These are phyloP conservation scores for Sinocyclocheilus maitianheensis DNA, from an alignment of 2,113 vertebrate genomes.

Conservation along the genomic window DNA sequence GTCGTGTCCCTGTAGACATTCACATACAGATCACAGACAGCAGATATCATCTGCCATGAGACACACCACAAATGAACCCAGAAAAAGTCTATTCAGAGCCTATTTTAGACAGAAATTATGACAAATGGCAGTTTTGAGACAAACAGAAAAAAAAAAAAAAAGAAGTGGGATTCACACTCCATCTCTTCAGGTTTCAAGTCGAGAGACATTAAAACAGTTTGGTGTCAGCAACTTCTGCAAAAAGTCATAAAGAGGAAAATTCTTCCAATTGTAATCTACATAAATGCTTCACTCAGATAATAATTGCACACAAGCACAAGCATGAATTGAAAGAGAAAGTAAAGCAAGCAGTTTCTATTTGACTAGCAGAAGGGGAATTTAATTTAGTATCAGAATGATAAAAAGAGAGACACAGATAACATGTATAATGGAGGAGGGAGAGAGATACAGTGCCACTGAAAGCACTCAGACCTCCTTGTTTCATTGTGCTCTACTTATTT, in stretches of 20 bases:
- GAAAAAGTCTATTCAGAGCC: neutral
- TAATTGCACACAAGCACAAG: neutral
- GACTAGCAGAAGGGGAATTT: neutral
- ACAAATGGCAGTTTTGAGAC: neutral
- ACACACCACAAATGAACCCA: neutral
- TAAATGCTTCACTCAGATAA: neutral
- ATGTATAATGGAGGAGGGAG: neutral
- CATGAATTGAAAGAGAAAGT: neutral
- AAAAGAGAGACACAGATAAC: neutral
- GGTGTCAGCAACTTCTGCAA: neutral
- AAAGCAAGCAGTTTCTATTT: neutral
- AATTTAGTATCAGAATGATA: neutral
- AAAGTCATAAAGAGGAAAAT: neutral
- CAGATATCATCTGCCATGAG: neutral
- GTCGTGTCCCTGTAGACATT: neutral
- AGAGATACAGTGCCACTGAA: neutral
- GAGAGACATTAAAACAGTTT: neutral
- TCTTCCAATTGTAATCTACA: neutral
- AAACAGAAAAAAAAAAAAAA: neutral
- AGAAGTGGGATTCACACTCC: neutral
- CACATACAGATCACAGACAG: neutral
- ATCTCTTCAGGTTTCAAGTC: neutral
- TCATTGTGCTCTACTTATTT: neutral
- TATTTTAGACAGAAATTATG: neutral
- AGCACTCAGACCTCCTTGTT: neutral